Conservation (phyloP, 2,888 invertebrate genomes). For the Limnephilus rhombicus region DNA sequence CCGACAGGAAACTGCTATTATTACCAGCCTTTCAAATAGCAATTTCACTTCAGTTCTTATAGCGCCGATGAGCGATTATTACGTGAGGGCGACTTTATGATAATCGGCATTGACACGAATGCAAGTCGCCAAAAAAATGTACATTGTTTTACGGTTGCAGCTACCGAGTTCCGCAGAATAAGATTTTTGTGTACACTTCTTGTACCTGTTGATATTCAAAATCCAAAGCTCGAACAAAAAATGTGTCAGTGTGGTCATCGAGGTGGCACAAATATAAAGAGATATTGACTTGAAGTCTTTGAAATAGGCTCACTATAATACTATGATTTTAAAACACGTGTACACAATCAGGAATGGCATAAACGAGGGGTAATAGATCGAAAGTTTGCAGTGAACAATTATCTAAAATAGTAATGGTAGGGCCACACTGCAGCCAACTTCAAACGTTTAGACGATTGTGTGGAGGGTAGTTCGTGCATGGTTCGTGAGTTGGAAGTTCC, state of each 20-base stretch:
- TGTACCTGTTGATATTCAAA: background rate
- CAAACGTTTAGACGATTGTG: no score
- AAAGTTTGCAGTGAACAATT: background rate
- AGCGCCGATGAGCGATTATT: slow-evolving; percentile 29
- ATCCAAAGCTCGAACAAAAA: background rate
- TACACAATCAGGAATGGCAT: background rate
- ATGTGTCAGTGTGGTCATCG: no score
- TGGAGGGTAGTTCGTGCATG: no score
- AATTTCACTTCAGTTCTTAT: slow-evolving; percentile 20
- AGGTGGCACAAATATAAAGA: no score
- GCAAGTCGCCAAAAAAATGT: background rate
- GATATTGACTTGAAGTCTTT: no score
- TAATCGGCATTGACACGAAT: background rate
- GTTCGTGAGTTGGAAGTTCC: no score
- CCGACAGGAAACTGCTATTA: slow-evolving; percentile 41
- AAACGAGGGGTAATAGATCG: background rate
- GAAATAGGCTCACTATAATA: no score
- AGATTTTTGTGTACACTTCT: background rate
- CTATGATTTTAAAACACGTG: background rate
- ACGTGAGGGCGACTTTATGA: background rate
- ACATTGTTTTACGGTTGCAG: background rate
- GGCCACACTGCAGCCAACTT: no score
- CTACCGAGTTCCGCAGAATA: no score
- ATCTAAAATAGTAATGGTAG: background rate
- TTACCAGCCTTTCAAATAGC: slow-evolving; percentile 20